Base-by-base conservation (phyloP, 2,888 invertebrate genomes). In the Eilema griseolum region DNA sequence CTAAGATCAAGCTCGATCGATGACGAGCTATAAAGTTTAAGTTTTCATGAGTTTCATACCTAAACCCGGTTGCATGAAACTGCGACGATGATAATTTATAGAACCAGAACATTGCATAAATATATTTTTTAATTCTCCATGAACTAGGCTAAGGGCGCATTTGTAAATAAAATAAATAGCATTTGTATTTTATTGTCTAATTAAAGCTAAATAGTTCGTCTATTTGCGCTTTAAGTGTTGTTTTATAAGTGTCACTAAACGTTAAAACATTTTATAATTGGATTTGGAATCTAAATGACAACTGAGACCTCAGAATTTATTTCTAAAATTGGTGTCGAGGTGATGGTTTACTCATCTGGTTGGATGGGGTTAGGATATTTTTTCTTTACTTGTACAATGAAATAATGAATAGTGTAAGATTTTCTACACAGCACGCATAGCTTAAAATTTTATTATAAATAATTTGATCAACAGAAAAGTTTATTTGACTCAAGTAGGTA, bases 181-280 rank as follows among this genome's bases (percentile, higher is more conserved):
- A 52, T 52, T 8, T 52, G n/a, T 8, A 2, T 52, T 52, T 52
- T 52, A 52, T 52, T n/a, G 20, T 52, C 52, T 10, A n/a, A 10
- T 46, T 46, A 46, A 14, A 14, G n/a, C 20, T 52, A 37, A 33
- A 37, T 33, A 33, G 23, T 62, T 24, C 7, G 14, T 61, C 61
- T 5, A 61, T 23, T 14, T 23, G 31, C 37, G 61, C 7, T n/a
- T 67, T 64, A 62, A 66, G 69, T 71, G 83, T 89, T 85, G 86
- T 90, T 90, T 92, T 89, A 86, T 86, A 79, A 11, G 23, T 63
- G 63, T 28, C 63, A 46, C 41, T 5, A 20, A 63, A 26, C 8
- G 37, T 63, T 24, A 20, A 63, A 28, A 52, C 52, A 52, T 52
- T 28, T 81, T 82, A 83, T 92, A 92, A 93, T 92, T 92, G 87